Evolutionary conservation across 2,797 vertebrate species (phyloP), one percentile per base, ranked within the genome.

Genomic region (Eulemur rubriventer): DNA sequence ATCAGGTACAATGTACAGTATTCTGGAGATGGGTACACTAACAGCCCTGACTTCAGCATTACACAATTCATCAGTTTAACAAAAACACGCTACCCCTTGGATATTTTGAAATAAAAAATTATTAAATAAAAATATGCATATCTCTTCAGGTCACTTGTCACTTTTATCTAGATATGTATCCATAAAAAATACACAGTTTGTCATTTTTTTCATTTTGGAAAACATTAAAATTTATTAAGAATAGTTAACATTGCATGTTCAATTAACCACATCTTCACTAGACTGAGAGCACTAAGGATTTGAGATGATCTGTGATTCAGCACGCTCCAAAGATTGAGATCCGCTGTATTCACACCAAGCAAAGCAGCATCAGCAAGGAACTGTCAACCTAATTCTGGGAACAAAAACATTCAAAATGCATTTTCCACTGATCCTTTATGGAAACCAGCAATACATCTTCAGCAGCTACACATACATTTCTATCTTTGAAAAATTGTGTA

Each of bases 221-320:
- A 96, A 97, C 24, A 86, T 97, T 97, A 95, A 97, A 95, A 96
- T 98, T 98, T 98, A 97, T 97, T 98, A 96, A 96, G 97, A 96
- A 96, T 93, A 97, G 38, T 96, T 96, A 96, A 97, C 85, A 84
- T 93, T 90, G 86, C 89, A 91, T 94, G 81, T 94, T 96, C 96
- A 97, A 94, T 97, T 80, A 83, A 57, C 92, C 95, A 91, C 65
- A 92, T 41, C 84, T 94, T 89, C 86, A 92, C 84, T 91, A 97
- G 90, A 95, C 88, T 30, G 92, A 93, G 89, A 93, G 89, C 61
- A 79, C 33, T 93, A 35, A 75, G 79, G 92, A 43, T 88, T 67
- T 87, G 85, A 90, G 88, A 95, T 75, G 73, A 93, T 35, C 41
- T 12, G 2, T 57, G 30, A 24, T 12, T 43, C 10, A 17, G 69